These are phyloP conservation scores for Catamblyrhynchus diadema DNA, from an alignment of 2,797 vertebrate genomes.

Conservation along the genomic window DNA sequence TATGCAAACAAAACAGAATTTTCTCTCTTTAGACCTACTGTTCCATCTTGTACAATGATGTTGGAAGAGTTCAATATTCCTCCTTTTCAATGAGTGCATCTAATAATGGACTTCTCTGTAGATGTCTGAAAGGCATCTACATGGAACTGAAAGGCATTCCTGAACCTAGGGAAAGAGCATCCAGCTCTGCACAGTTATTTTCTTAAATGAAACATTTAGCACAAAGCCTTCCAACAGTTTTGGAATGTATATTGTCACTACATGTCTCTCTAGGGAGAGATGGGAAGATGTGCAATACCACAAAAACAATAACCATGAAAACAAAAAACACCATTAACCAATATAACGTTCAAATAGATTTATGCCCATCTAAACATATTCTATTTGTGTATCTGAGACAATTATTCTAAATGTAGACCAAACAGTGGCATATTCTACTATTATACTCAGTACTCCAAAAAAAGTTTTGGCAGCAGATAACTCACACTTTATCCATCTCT, in stretches of 20 bases:
- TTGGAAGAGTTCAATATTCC: accelerated
- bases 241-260: not conserved
- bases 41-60: not conserved
- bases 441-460: not conserved
- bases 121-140: not conserved
- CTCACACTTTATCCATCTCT: slow-evolving; percentile 1
- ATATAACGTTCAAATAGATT: not conserved
- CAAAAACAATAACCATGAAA: not conserved
- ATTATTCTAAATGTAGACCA: not conserved
- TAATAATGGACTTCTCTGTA: not conserved
- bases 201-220: not conserved
- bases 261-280: not conserved
- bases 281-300: not conserved
- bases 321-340: not conserved
- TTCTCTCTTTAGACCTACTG: not conserved
- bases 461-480: slow-evolving; percentile 37
- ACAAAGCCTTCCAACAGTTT: not conserved
- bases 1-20: not conserved
- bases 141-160: not conserved
- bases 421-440: not conserved
- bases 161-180: not conserved
- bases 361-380: slow-evolving; percentile 3
- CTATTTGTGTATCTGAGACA: not conserved
- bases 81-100: not conserved
- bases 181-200: not conserved